Conservation (phyloP, 2,888 invertebrate species). For the Polydrusus tereticollis region DNA sequence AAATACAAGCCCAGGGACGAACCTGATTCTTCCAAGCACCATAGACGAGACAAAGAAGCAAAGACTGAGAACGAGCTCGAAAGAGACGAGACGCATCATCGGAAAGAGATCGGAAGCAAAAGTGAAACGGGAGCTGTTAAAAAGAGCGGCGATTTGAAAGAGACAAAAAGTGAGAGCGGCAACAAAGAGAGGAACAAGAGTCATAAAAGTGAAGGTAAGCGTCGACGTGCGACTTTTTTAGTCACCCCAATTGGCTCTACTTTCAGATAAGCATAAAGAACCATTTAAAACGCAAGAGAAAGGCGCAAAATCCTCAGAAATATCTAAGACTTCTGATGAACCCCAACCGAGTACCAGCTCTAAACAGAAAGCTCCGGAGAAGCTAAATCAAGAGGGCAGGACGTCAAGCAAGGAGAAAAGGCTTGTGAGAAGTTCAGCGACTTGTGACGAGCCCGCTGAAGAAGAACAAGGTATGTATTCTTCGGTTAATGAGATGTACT, state of each 20-base stretch:
- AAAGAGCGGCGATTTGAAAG: constrained; percentile 6
- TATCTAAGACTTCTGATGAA: constrained; percentile 17
- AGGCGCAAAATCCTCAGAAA: constrained; percentile 1
- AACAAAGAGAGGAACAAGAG: constrained; percentile 25
- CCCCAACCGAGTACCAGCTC: constrained; percentile 34
- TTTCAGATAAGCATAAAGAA: constrained; percentile 41
- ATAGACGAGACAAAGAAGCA: constrained; percentile 42
- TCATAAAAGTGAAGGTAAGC: constrained; percentile 32
- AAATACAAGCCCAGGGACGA: constrained; percentile 47
- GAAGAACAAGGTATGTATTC: constrained; percentile 21
- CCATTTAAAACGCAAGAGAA: constrained; percentile 29
- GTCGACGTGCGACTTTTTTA: not conserved
- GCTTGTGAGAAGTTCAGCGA: constrained; percentile 52
- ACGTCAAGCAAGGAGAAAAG: constrained; percentile 56
- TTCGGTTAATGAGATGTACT: no score
- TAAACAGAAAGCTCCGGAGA: constrained; percentile 34
- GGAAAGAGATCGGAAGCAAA: constrained; percentile 19
- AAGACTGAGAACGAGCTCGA: constrained; percentile 29
- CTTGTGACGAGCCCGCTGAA: constrained; percentile 50
- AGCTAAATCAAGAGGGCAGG: constrained; percentile 37
- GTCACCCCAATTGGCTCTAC: not conserved
- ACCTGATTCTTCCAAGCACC: constrained; percentile 45
- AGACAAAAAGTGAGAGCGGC: constrained; percentile 16
- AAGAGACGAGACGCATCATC: constrained; percentile 2
- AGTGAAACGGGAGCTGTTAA: constrained; percentile 24